Conservation (phyloP, 2,797 vertebrate species). For the Harpagifer antarcticus region DNA sequence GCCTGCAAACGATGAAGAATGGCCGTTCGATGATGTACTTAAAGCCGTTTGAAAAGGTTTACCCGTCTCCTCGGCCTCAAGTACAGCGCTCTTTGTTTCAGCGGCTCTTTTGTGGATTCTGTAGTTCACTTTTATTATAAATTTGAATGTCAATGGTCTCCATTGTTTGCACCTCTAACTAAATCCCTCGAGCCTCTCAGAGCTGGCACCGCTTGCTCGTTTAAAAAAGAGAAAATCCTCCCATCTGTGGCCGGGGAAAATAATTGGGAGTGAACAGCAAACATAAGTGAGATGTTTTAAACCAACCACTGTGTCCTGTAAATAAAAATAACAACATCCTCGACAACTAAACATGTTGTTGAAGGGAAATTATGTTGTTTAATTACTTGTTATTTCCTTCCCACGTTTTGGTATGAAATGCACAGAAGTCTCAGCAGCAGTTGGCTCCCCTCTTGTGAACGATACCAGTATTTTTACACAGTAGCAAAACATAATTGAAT, state of each 20-base stretch:
- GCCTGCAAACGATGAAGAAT: slow-evolving; percentile 32
- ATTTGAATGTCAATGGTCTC: slow-evolving; percentile 43
- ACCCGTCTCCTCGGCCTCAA: slow-evolving; percentile 24
- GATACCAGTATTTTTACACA: too few species aligned
- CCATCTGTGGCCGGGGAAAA: background rate
- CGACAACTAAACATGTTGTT: too few species aligned
- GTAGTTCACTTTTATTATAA: slow-evolving; percentile 40
- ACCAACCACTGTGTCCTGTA: too few species aligned
- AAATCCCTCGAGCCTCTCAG: background rate
- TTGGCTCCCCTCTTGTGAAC: too few species aligned
- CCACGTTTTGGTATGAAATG: background rate
- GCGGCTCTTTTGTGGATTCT: slow-evolving; percentile 24
- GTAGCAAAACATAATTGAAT: background rate
- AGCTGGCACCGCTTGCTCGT: background rate
- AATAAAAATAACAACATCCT: background rate
- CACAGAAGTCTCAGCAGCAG: background rate
- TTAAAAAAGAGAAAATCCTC: too few species aligned
- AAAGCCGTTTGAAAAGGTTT: slow-evolving; percentile 45
- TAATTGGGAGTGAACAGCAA: background rate
- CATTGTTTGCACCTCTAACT: slow-evolving; percentile 22
- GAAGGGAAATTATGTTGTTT: too few species aligned
- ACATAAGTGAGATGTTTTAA: too few species aligned
- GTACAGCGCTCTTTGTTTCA: background rate
- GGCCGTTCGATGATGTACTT: slow-evolving; percentile 17
- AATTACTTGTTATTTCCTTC: background rate